Conservation (phyloP, 2,888 invertebrate genomes). For the Gibbula magus region DNA sequence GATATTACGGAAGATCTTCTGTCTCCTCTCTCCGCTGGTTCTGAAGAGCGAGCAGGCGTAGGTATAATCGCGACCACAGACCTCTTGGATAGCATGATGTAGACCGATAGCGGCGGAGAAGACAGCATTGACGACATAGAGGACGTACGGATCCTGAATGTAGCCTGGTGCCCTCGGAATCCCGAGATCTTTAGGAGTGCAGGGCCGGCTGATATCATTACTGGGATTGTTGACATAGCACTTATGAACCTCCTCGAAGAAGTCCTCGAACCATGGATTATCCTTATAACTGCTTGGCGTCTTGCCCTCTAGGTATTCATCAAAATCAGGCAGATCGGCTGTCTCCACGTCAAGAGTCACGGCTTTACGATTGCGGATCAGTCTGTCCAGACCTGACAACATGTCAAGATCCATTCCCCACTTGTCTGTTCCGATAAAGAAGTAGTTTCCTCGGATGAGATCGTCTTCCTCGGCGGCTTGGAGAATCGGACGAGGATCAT, state of each 20-base stretch:
- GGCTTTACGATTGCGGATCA: slow-evolving; percentile 39
- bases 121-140: slow-evolving; percentile 72
- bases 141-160: slow-evolving; percentile 67
- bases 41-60: slow-evolving; percentile 60
- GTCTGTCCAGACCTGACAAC: slow-evolving; percentile 39
- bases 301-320: slow-evolving; percentile 65
- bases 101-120: slow-evolving; percentile 68
- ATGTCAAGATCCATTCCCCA: slow-evolving; percentile 62
- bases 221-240: slow-evolving; percentile 30
- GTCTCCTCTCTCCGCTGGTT: slow-evolving; percentile 61
- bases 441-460: slow-evolving; percentile 41
- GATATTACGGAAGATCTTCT: slow-evolving; percentile 55
- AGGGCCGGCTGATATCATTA: slow-evolving; percentile 32
- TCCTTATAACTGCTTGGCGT: slow-evolving; percentile 60
- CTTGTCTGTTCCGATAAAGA: slow-evolving; percentile 69
- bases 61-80: slow-evolving; percentile 45
- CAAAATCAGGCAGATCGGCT: slow-evolving; percentile 68
- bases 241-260: slow-evolving; percentile 48
- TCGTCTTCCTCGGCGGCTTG: slow-evolving; percentile 46
- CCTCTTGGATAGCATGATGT: slow-evolving; percentile 51
- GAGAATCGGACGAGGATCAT: slow-evolving; percentile 60
- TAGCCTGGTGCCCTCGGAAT: slow-evolving; percentile 60
- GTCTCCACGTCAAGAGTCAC: slow-evolving; percentile 69
- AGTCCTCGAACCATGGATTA: slow-evolving; percentile 77
- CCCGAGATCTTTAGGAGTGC: slow-evolving; percentile 43